phyloP scores from a whole-genome alignment of 2,888 invertebrate genomes.

The Drosophila mercatorum region DNA sequence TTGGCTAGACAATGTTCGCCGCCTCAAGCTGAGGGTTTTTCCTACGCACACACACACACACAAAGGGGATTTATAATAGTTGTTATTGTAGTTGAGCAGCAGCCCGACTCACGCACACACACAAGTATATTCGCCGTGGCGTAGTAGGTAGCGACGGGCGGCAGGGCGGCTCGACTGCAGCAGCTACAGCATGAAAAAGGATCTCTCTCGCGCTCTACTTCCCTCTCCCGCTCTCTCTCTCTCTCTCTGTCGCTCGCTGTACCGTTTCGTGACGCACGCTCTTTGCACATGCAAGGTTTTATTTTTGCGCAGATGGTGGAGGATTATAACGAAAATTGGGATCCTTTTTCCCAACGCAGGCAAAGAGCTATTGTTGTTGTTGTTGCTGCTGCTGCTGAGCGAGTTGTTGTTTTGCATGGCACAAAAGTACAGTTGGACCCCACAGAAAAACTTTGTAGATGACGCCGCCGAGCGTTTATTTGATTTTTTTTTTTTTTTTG shows the following conservation, averaged over 20 bases:
- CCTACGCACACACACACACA: conserved; percentile 41
- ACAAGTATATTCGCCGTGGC: conserved; percentile 12
- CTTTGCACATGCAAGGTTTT: conserved; percentile 78
- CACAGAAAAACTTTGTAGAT: conserved; percentile 54
- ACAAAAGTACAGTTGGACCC: conserved; percentile 72
- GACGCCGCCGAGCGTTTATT: conserved; percentile 31
- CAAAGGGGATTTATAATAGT: conserved; percentile 60
- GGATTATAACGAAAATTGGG: conserved; percentile 74
- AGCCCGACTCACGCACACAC: conserved; percentile 14
- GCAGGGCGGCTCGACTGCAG: conserved; percentile 39
- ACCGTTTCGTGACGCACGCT: conserved; percentile 57
- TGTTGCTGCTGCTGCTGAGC: conserved; percentile 17
- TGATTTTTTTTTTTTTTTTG: conserved; percentile 18
- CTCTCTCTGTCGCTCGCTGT: conserved; percentile 49
- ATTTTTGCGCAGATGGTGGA: conserved; percentile 79
- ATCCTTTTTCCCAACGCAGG: conserved; percentile 69
- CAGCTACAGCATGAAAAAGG: conserved; percentile 60
- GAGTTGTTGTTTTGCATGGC: conserved; percentile 24
- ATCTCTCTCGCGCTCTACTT: conserved; percentile 66
- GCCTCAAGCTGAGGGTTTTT: conserved; percentile 60
- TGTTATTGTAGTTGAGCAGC: conserved; percentile 44
- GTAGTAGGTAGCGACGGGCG: conserved; percentile 66
- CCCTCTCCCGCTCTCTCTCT: conserved; percentile 44
- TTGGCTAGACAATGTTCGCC: conserved; percentile 53
- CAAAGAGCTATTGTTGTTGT: conserved; percentile 13